A percentile compares a stretch with the other conserved stretches of the same genome.
Evolutionary conservation across 1,140 invertebrate genomes (phyloP).

Genomic region (Drosophila busckii): DNA sequence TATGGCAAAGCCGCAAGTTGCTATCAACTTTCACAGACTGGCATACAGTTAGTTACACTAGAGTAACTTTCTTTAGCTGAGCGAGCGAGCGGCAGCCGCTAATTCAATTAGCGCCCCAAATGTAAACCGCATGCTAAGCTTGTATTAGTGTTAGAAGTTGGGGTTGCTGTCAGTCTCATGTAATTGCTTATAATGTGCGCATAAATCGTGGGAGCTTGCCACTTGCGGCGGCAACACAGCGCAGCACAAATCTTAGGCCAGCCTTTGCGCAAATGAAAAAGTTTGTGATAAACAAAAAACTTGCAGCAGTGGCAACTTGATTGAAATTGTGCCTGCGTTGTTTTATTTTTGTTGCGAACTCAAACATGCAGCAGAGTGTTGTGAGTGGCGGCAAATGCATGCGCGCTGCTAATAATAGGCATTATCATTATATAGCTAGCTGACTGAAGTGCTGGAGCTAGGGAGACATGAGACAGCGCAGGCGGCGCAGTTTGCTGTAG

Average conservation of each 20-base stretch:
- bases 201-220: conserved; percentile 44
- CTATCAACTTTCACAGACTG: too few relatives aligned
- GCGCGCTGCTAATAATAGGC: conserved; percentile 67
- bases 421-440: conserved; percentile 62
- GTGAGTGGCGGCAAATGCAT: conserved; percentile 37
- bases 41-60: too few relatives aligned
- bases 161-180: conserved; percentile 11
- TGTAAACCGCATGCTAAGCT: conserved; percentile 42
- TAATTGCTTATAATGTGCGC: conserved; percentile 67
- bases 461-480: neutral
- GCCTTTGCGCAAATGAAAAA: too few relatives aligned
- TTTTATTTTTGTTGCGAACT: too few relatives aligned
- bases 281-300: neutral
- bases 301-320: too few relatives aligned
- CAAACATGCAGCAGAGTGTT: conserved; percentile 24
- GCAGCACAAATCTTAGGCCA: conserved; percentile 2
- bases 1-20: conserved; percentile 36
- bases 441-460: conserved; percentile 14
- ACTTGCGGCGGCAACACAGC: conserved; percentile 18
- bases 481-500: neutral
- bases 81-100: too few relatives aligned
- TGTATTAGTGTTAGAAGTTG: conserved; percentile 17
- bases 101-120: conserved; percentile 64
- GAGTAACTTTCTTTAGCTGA: too few relatives aligned
- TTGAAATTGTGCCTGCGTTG: too few relatives aligned